These are phyloP conservation scores for Hyla sarda DNA, from an alignment of 2,113 vertebrate genomes.

Conservation along the genomic window DNA sequence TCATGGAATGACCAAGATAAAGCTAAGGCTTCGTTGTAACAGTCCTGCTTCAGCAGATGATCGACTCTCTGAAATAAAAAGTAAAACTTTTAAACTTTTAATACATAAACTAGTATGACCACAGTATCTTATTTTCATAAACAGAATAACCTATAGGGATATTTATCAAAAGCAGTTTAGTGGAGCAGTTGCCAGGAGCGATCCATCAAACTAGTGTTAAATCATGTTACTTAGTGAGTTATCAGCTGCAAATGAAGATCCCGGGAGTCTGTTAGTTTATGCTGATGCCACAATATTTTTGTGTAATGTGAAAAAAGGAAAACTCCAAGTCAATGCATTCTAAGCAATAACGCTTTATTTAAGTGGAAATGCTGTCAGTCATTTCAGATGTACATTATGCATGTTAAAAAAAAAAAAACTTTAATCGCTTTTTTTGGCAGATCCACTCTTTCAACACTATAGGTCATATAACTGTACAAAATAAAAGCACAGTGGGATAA, in stretches of 20 bases:
- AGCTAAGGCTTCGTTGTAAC: conserved; percentile 89
- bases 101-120: background rate
- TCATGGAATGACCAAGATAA: conserved; percentile 97
- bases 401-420: background rate
- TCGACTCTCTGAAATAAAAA: conserved; percentile 82
- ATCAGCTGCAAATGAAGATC: no score
- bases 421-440: no score
- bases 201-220: no score
- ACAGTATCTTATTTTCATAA: background rate
- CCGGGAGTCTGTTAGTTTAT: no score
- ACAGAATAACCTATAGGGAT: background rate
- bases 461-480: background rate
- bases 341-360: background rate
- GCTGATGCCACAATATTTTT: background rate
- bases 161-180: background rate
- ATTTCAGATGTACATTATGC: background rate
- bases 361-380: background rate
- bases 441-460: background rate
- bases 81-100: background rate
- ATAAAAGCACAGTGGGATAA: background rate
- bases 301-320: background rate
- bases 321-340: background rate
- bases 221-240: no score
- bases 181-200: no score
- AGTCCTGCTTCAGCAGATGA: conserved; percentile 90